A percentile compares a stretch with the other conserved stretches of the same genome.
phyloP scores from a whole-genome alignment of 2,888 invertebrate genomes.

The Eristalinus aeneus region DNA sequence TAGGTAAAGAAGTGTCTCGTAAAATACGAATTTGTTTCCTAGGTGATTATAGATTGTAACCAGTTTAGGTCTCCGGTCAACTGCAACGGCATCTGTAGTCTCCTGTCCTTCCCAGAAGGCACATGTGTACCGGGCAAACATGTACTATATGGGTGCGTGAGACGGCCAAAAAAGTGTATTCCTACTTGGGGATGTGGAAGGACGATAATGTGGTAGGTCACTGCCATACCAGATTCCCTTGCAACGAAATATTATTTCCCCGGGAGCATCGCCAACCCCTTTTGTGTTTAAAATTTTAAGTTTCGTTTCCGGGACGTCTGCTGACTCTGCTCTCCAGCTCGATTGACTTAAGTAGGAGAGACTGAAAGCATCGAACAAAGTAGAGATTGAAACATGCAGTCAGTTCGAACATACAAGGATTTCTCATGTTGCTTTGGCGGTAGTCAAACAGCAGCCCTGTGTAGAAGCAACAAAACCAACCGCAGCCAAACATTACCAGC shows the following conservation, averaged over 20 bases:
- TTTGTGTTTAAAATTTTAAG: slow-evolving; percentile 63
- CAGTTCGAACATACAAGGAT: slow-evolving; percentile 29
- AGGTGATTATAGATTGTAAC: slow-evolving; percentile 70
- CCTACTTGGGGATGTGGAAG: background rate
- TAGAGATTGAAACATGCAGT: background rate
- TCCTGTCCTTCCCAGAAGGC: slow-evolving; percentile 23
- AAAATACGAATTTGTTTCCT: slow-evolving; percentile 67
- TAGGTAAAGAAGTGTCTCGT: slow-evolving; percentile 55
- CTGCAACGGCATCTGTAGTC: background rate
- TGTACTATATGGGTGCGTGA: slow-evolving; percentile 5
- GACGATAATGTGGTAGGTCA: slow-evolving; percentile 19
- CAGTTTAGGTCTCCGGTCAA: slow-evolving; percentile 41
- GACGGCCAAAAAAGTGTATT: slow-evolving; percentile 29
- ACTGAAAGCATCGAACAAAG: background rate
- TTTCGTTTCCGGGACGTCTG: slow-evolving; percentile 32
- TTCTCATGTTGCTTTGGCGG: slow-evolving; percentile 29
- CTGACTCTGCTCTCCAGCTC: slow-evolving; percentile 13
- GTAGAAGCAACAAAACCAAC: background rate
- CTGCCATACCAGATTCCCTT: background rate
- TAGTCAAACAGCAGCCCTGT: slow-evolving; percentile 15
- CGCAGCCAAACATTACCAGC: slow-evolving; percentile 1
- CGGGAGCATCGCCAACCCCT: slow-evolving; percentile 49
- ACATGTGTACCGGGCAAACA: background rate
- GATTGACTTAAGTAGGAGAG: slow-evolving; percentile 3
- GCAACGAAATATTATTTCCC: slow-evolving; percentile 42